phyloP scores from a whole-genome alignment of 2,113 vertebrate species.

The Guaruba guarouba region DNA sequence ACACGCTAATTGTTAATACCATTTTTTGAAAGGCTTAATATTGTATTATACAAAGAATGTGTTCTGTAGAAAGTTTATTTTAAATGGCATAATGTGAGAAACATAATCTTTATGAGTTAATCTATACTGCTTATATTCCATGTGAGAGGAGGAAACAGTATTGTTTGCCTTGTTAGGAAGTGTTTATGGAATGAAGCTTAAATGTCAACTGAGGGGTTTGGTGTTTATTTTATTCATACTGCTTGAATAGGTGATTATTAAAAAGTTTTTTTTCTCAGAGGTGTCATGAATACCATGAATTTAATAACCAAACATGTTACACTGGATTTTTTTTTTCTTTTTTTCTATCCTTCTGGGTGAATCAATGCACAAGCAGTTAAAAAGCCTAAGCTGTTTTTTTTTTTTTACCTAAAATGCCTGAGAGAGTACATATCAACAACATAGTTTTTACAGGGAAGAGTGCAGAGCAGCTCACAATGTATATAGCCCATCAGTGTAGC shows the following conservation, averaged over 20 bases:
- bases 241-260: slow-evolving; percentile 1
- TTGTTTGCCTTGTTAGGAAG: neutral
- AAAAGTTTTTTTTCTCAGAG: neutral
- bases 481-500: neutral
- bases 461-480: neutral
- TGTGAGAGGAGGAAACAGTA: neutral
- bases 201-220: neutral
- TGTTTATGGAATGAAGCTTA: slow-evolving; percentile 48
- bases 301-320: neutral
- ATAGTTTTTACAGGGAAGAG: neutral
- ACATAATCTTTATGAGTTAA: slow-evolving; percentile 30
- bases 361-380: neutral
- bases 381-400: neutral
- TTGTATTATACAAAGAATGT: neutral
- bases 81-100: slow-evolving; percentile 18
- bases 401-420: neutral
- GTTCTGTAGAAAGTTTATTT: slow-evolving; percentile 33
- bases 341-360: neutral
- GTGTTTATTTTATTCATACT: slow-evolving; percentile 14
- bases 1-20: neutral
- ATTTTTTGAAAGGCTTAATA: slow-evolving; percentile 2
- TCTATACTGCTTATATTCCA: neutral
- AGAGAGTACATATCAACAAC: neutral
- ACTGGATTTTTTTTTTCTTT: neutral
- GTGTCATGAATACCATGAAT: neutral